Evolutionary conservation across 1,140 invertebrate genomes (phyloP), one percentile per base, ranked within the genome.

Genomic region (Drosophila teissieri): DNA sequence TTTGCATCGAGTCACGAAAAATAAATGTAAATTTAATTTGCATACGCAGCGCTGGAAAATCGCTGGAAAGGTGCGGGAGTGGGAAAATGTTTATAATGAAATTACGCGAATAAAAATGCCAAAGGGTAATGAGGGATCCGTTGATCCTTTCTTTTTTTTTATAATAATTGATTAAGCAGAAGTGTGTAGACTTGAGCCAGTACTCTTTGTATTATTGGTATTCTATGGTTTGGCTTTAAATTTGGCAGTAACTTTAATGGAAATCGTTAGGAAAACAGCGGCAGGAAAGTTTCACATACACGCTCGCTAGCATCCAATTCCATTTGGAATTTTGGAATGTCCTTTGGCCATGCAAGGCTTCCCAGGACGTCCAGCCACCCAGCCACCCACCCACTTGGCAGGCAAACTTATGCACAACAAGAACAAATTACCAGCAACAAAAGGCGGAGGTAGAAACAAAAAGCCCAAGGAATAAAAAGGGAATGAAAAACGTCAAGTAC

Each of bases 21-120:
- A 78, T 77, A 85, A 80, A 85, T 75, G 73, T 86, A 88, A 85
- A 85, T 85, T 88, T 56, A 78, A 88, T 85, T 85, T 81, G 77
- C 49, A 49, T 69, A 67, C 62, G 51, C 64, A 62, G 60, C 61
- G 40, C 27, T 34, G 48, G 51, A 69, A 68, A 53, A 63, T 27
- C 22, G 36, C 24, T n/a, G n/a, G n/a, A n/a, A n/a, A n/a, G 10
- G 19, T 12, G 1, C 3, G 2, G 19, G 24, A n/a, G 10, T 37
- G 12, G 63, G 49, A 52, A 46, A 56, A 69, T 68, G 80, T 80
- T 84, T 74, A 80, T 78, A 75, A 64, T 62, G 34, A 88, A 82
- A 78, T 85, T 86, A 86, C 86, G 82, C 68, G 80, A 78, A 78
- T 82, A 62, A 67, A 78, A 73, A 49, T 37, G 31, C 2, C 15